Evolutionary conservation across 1,140 invertebrate species (phyloP).

Genomic region (Meloidogyne hapla): DNA sequence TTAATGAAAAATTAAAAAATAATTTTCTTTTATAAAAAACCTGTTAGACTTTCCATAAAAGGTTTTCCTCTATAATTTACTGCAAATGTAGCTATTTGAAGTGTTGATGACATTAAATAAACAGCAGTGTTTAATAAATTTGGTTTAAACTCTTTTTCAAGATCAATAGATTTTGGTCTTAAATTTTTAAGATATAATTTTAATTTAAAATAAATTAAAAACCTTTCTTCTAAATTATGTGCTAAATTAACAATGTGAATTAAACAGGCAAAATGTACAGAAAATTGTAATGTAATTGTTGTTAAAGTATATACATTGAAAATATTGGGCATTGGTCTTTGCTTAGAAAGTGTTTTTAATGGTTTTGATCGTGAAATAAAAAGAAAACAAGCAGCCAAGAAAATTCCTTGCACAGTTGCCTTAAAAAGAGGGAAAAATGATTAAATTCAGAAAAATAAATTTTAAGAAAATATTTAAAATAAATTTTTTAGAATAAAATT

Average conservation of each 20-base stretch:
- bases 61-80: constrained; percentile 98
- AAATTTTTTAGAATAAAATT: constrained; percentile 22
- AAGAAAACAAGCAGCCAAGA: constrained; percentile 91
- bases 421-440: constrained; percentile 33
- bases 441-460: constrained; percentile 36
- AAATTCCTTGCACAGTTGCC: constrained; percentile 70
- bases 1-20: background rate
- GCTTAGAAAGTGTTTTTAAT: constrained; percentile 83
- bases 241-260: constrained; percentile 76
- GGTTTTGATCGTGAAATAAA: constrained; percentile 98
- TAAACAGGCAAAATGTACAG: constrained; percentile 86
- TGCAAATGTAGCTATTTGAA: constrained; percentile 96
- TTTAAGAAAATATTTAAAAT: background rate
- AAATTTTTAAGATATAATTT: constrained; percentile 39
- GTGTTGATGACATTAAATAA: constrained; percentile 92
- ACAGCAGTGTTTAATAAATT: constrained; percentile 94
- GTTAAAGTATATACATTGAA: constrained; percentile 96
- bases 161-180: constrained; percentile 68
- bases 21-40: background rate
- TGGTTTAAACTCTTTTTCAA: constrained; percentile 84
- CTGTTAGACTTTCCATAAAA: constrained; percentile 88
- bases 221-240: constrained; percentile 62
- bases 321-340: constrained; percentile 94
- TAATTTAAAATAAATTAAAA: constrained; percentile 18
- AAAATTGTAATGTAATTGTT: constrained; percentile 91